Evolutionary conservation across 2,113 vertebrate species (phyloP), one percentile per base, ranked within the genome.

Genomic region (Apodemus speciosus): DNA sequence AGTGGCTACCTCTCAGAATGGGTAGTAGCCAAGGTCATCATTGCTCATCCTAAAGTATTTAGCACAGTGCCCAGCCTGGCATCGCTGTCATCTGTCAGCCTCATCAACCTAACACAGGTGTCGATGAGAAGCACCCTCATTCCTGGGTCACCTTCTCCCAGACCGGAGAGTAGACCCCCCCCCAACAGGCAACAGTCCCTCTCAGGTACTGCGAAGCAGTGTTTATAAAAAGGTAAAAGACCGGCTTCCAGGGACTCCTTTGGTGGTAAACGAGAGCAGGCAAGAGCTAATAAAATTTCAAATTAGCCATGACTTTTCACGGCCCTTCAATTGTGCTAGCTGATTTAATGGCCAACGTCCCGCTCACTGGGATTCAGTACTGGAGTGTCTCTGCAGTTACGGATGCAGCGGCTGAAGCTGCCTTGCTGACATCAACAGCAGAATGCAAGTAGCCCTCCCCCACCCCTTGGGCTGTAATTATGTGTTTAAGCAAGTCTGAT

Each of bases 311-410:
- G 98, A 98, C 98, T 98, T 98, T 97, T 98, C 97, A 95, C 85
- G 71, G 98, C 96, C 97, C 95, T 96, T 96, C 97, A 96, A 96
- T 95, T 98, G 97, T 97, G 96, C 89, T 94, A 60, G 94, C 95
- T 98, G 97, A 98, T 98, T 98, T 98, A 98, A 98, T 88, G 97
- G 98, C 97, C 96, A 98, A 66, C 25, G 94, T 98, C 98, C 98
- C 97, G 96, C 98, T 97, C 68, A 1, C 98, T 97, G 98, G 98
- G 98, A 98, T 97, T 98, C 98, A 99, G 98, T 98, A 98, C 99
- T 98, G 98, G 98, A 98, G 98, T 97, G 97, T 98, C 98, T 98
- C 98, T 98, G 97, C 98, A 98, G 98, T 99, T 99, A 99, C 97
- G 97, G 98, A 98, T 97, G 98, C 96, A 89, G 98, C 98, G 98